A percentile compares a stretch with the other conserved stretches of the same genome.
Evolutionary conservation across 92 coral and sea anemone species (phyloP).

Genomic region (Isaurus tuberculatus): DNA sequence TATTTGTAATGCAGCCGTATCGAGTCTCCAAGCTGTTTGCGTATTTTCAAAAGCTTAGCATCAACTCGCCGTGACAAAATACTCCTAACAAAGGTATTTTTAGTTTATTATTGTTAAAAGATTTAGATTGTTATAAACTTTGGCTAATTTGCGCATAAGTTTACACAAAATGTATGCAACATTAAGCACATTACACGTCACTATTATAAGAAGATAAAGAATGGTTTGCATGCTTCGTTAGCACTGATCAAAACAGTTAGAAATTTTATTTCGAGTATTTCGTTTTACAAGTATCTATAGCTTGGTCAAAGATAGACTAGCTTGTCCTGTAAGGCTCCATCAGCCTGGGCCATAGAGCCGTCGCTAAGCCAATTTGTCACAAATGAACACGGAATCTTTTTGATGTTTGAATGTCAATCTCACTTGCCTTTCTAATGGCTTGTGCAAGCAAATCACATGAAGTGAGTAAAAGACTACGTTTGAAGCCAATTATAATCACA

Average conservation of each 20-base stretch:
- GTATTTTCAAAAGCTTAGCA: not conserved
- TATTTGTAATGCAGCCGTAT: not conserved
- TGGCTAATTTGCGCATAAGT: not conserved
- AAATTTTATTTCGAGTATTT: no score
- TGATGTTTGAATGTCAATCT: slow-evolving; percentile 14
- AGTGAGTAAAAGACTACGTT: not conserved
- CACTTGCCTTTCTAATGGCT: slow-evolving; percentile 4
- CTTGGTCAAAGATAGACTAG: not conserved
- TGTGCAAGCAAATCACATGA: slow-evolving; percentile 13
- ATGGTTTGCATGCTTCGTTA: not conserved
- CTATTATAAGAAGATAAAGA: not conserved
- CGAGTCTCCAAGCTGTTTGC: not conserved
- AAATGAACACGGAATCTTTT: not conserved
- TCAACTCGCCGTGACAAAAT: not conserved
- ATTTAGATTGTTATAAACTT: not conserved
- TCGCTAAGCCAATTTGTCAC: slow-evolving; percentile 1
- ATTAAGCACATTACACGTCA: not conserved
- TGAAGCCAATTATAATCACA: not conserved
- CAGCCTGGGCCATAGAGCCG: not conserved
- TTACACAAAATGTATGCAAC: not conserved
- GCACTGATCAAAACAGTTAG: not conserved
- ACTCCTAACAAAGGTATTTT: slow-evolving; percentile 10
- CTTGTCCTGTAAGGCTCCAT: not conserved
- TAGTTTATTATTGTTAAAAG: not conserved
- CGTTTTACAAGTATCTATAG: not conserved